Base-by-base conservation (phyloP, 1,140 invertebrate species). In the Dinoponera quadriceps region DNA sequence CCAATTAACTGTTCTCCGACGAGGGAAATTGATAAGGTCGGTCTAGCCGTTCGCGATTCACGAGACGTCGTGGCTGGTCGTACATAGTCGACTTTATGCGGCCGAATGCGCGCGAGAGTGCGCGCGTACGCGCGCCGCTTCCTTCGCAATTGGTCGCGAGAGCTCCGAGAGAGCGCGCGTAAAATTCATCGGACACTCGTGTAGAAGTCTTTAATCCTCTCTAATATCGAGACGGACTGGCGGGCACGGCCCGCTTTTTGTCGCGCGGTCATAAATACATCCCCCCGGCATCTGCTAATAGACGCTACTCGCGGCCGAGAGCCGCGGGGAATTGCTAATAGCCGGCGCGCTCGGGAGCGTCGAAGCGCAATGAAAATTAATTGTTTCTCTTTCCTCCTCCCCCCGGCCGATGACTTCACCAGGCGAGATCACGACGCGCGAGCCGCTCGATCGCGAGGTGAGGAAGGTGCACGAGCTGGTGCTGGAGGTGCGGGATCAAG, bases 401-500 rank as follows among this genome's bases (percentile, higher is more conserved):
- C 57, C 71, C 9, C n/a, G n/a, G n/a, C 11, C 38, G 18, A 16
- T 51, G 4, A 57, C 49, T 65, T n/a, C 82, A 7, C 77, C 7
- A 98, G 98, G 98, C 68, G 96, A 98, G 90, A 97, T 99, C 59
- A 96, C 95, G 18, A 98, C 98, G 2, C 96, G 96, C 77, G 96
- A 96, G 85, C 95, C 96, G 3, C 94, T 99, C 55, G 98, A 99
- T 93, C 95, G 98, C 25, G 98, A 99, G 95, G 93, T 93, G 1
- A 96, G 96, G 86, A 95, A 96, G 20, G 92, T 96, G 0, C 97
- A 99, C 93, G 97, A 98, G 85, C 93, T 99, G 20, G 96, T 97
- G 2, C 96, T 98, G 16, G 97, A 98, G 93, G 98, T 97, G 0
- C 95, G 96, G 73, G 98, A 99, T 94, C 96, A 97, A 91, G 98